Conservation (phyloP, 2,797 vertebrate genomes). For the Lepilemur ruficaudatus region DNA sequence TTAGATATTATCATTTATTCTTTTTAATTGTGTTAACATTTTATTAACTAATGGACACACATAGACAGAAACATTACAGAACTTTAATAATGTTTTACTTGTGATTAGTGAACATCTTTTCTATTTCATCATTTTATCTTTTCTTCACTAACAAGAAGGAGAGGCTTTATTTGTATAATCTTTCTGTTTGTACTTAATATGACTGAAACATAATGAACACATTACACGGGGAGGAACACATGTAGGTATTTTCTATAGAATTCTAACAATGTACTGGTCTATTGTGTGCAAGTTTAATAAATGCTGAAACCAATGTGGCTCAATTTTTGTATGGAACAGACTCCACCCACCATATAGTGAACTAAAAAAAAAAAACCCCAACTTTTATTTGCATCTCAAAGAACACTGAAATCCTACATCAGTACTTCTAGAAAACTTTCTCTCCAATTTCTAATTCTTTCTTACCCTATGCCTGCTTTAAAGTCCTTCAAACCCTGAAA, state of each 20-base stretch:
- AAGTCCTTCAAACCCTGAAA: neutral
- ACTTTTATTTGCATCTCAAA: neutral
- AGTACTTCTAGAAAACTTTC: neutral
- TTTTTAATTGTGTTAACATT: constrained; percentile 38
- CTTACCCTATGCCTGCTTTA: neutral
- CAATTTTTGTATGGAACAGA: neutral
- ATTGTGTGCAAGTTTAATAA: neutral
- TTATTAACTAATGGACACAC: constrained; percentile 13
- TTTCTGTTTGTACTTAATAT: neutral
- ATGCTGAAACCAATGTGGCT: neutral
- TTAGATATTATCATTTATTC: constrained; percentile 30
- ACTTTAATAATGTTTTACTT: constrained; percentile 8
- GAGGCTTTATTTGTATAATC: neutral
- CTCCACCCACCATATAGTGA: neutral
- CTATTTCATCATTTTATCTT: neutral
- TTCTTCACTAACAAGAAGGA: neutral
- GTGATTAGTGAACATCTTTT: neutral
- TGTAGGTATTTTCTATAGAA: neutral
- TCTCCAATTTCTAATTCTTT: neutral
- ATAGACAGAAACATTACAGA: neutral
- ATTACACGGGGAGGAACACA: neutral
- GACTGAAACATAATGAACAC: neutral
- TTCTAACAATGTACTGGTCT: neutral
- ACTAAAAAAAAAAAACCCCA: neutral
- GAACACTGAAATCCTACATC: neutral